A percentile compares a stretch with the other conserved stretches of the same genome.
phyloP scores from a whole-genome alignment of 53 echinoderm and acorn worm genomes.

The Hippasteria phrygiana region DNA sequence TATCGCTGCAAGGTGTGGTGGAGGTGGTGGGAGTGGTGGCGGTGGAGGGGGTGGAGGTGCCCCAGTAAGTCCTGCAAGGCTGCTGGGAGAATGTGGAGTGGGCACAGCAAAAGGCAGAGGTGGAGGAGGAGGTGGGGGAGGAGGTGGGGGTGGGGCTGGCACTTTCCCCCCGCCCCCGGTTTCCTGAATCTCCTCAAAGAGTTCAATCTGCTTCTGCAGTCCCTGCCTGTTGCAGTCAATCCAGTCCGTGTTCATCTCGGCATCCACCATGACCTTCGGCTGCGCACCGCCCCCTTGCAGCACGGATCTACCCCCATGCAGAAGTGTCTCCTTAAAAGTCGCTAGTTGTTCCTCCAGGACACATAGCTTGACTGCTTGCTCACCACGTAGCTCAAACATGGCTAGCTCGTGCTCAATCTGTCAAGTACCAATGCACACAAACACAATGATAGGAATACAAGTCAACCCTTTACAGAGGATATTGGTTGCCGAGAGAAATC shows the following conservation, averaged over 20 bases:
- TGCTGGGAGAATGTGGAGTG: no score
- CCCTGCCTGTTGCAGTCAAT: slow-evolving; percentile 84
- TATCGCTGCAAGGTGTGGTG: background rate
- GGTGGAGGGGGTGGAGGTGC: slow-evolving; percentile 62
- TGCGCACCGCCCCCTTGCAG: background rate
- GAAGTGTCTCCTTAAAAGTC: slow-evolving; percentile 51
- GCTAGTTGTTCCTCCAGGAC: slow-evolving; percentile 75
- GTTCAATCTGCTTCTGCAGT: slow-evolving; percentile 86
- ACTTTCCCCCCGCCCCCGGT: background rate
- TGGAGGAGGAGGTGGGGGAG: slow-evolving; percentile 73
- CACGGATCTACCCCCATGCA: slow-evolving; percentile 31
- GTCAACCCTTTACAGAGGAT: background rate
- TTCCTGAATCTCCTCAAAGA: slow-evolving; percentile 80
- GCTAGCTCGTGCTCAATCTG: slow-evolving; percentile 82
- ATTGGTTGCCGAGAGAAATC: no score
- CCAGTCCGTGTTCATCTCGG: slow-evolving; percentile 87
- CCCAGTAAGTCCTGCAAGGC: background rate
- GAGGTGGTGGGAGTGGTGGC: slow-evolving; percentile 65
- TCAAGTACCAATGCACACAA: background rate
- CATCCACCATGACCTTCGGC: slow-evolving; percentile 67
- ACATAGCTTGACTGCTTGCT: slow-evolving; percentile 77
- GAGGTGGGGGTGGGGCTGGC: slow-evolving; percentile 58
- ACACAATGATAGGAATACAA: background rate
- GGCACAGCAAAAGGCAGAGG: no score
- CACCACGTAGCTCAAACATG: slow-evolving; percentile 75